Conservation (phyloP, 2,888 invertebrate genomes). For the Epinotia ramella region DNA sequence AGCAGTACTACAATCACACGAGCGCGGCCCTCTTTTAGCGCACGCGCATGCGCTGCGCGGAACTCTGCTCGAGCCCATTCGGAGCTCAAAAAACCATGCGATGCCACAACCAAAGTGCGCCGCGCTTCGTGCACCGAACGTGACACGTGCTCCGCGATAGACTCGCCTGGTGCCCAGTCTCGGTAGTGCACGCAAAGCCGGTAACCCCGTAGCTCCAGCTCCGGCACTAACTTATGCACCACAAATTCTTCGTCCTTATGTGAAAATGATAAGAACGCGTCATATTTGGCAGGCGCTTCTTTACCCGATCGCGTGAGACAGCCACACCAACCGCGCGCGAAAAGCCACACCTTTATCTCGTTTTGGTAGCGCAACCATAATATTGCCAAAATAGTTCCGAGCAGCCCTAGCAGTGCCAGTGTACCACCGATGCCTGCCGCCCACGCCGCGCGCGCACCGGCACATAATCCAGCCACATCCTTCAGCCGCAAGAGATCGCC, state of each 20-base stretch:
- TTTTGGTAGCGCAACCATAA: constrained; percentile 48
- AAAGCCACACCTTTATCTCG: constrained; percentile 50
- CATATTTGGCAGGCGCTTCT: constrained; percentile 79
- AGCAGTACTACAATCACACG: constrained; percentile 91
- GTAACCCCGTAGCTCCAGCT: constrained; percentile 85
- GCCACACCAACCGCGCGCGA: constrained; percentile 47
- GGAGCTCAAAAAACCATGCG: constrained; percentile 62
- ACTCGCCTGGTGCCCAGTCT: constrained; percentile 90
- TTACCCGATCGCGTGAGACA: constrained; percentile 50
- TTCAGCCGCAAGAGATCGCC: constrained; percentile 42
- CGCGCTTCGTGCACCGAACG: constrained; percentile 90
- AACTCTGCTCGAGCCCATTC: constrained; percentile 89
- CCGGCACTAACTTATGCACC: constrained; percentile 86
- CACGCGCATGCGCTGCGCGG: constrained; percentile 83
- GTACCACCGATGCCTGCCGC: constrained; percentile 44
- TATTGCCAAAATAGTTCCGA: constrained; percentile 21
- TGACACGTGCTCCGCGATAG: constrained; percentile 89
- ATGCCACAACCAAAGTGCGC: constrained; percentile 63
- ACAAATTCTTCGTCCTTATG: constrained; percentile 91
- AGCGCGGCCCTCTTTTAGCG: constrained; percentile 80
- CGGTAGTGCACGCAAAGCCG: constrained; percentile 89
- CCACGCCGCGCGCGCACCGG: constrained; percentile 35
- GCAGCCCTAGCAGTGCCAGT: constrained; percentile 45
- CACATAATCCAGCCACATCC: constrained; percentile 52
- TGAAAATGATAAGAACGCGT: constrained; percentile 93